phyloP scores from a whole-genome alignment of 2,113 vertebrate genomes.

The Phalacrocorax carbo region DNA sequence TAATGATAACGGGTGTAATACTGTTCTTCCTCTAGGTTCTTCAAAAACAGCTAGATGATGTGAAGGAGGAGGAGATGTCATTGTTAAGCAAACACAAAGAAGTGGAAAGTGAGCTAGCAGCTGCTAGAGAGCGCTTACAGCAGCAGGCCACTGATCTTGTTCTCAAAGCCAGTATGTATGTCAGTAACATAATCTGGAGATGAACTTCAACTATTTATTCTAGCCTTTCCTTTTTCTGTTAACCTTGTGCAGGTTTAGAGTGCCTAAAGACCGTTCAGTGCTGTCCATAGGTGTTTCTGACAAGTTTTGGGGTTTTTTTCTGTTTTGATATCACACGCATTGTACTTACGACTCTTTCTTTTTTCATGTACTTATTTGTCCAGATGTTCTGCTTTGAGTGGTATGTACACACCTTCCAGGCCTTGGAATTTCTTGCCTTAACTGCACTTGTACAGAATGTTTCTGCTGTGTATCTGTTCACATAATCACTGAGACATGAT shows the following conservation, averaged over 20 bases:
- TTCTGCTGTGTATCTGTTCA: background rate
- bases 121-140: conserved; percentile 89
- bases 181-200: conserved; percentile 23
- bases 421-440: background rate
- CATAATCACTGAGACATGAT: background rate
- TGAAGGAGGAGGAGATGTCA: conserved; percentile 92
- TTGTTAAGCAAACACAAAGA: conserved; percentile 94
- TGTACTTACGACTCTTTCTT: background rate
- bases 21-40: conserved; percentile 80
- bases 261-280: background rate
- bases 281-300: background rate
- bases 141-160: conserved; percentile 96
- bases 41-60: conserved; percentile 93
- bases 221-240: background rate
- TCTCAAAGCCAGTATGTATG: conserved; percentile 95
- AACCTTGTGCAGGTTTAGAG: background rate
- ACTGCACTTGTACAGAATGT: background rate
- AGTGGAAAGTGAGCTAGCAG: conserved; percentile 92
- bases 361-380: background rate
- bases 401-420: fast-evolving
- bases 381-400: background rate
- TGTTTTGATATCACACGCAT: fast-evolving
- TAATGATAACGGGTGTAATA: conserved; percentile 8
- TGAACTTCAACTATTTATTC: background rate
- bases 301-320: background rate